These are phyloP conservation scores for Bombus superbus DNA, from an alignment of 1,140 invertebrate genomes.

Conservation along the genomic window DNA sequence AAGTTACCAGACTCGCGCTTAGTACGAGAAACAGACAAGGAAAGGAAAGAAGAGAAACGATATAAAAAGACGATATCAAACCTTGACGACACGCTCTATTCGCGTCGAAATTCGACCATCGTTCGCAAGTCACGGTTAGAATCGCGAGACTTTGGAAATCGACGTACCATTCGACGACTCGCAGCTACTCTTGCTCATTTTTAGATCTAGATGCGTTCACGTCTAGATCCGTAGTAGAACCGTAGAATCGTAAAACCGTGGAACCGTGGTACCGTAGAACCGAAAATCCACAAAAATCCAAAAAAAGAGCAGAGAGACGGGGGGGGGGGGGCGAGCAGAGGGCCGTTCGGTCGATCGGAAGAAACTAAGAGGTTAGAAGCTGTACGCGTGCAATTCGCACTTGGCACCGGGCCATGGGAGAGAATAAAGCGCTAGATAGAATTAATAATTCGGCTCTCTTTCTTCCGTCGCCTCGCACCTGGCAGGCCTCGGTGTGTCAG, in stretches of 20 bases:
- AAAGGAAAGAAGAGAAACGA: neutral
- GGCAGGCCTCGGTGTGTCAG: slow-evolving; percentile 48
- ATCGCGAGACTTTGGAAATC: neutral
- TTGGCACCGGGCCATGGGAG: slow-evolving; percentile 57
- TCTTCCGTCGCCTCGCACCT: slow-evolving; percentile 50
- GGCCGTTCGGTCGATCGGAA: slow-evolving; percentile 40
- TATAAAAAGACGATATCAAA: neutral
- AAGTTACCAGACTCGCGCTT: neutral
- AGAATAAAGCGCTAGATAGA: slow-evolving; percentile 60
- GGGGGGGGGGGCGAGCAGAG: neutral
- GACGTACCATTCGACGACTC: neutral
- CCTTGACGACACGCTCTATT: neutral
- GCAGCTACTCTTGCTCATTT: neutral
- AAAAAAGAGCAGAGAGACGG: too few species aligned
- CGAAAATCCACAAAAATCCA: neutral
- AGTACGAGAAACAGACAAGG: fast-evolving
- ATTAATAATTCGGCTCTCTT: slow-evolving; percentile 61
- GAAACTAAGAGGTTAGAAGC: slow-evolving; percentile 46
- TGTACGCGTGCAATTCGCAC: slow-evolving; percentile 58
- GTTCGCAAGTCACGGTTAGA: neutral
- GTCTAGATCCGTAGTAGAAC: too few species aligned
- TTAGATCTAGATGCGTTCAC: too few species aligned
- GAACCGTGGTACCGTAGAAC: too few species aligned
- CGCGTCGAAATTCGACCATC: neutral
- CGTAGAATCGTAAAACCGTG: too few species aligned